Evolutionary conservation across 2,888 invertebrate genomes (phyloP).

Genomic region (Cryptocheilus praepositus): DNA sequence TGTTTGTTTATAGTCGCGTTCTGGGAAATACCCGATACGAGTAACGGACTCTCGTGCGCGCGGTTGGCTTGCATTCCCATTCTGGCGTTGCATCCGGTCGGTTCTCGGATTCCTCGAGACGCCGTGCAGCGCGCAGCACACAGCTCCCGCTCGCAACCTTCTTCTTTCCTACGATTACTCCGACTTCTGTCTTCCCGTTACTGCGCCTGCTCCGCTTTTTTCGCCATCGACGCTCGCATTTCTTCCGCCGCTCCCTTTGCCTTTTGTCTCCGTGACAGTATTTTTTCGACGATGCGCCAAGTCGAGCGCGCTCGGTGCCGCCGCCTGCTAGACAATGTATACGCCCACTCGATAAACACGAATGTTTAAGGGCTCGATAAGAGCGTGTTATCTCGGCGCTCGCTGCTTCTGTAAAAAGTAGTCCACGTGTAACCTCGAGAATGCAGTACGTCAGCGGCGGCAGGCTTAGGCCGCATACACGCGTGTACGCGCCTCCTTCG

Average conservation of each 20-base stretch:
- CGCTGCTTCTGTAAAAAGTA: constrained; percentile 39
- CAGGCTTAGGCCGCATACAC: constrained; percentile 14
- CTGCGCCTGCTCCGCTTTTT: too few relatives aligned
- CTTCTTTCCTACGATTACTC: background rate
- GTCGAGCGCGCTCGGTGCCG: too few relatives aligned
- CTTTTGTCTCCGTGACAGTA: too few relatives aligned
- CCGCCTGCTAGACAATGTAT: constrained; percentile 1
- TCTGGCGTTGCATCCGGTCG: constrained; percentile 70
- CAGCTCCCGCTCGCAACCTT: background rate
- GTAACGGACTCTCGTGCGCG: constrained; percentile 68
- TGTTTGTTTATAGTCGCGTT: constrained; percentile 69
- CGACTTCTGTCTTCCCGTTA: background rate
- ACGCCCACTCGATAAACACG: constrained; percentile 10
- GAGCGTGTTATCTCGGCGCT: constrained; percentile 31
- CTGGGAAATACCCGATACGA: constrained; percentile 71
- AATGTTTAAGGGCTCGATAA: constrained; percentile 28
- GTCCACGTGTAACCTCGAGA: constrained; percentile 54
- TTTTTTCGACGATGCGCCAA: background rate
- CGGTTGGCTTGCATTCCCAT: constrained; percentile 67
- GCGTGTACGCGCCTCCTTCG: constrained; percentile 15
- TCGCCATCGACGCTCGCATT: too few relatives aligned
- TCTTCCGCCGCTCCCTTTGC: background rate
- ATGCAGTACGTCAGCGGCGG: constrained; percentile 42
- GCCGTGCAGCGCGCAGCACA: background rate
- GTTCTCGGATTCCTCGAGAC: constrained; percentile 42